A percentile compares a stretch with the other conserved stretches of the same genome.
Evolutionary conservation across 64 coral and sea anemone species (phyloP).

Genomic region (Porites lutea): DNA sequence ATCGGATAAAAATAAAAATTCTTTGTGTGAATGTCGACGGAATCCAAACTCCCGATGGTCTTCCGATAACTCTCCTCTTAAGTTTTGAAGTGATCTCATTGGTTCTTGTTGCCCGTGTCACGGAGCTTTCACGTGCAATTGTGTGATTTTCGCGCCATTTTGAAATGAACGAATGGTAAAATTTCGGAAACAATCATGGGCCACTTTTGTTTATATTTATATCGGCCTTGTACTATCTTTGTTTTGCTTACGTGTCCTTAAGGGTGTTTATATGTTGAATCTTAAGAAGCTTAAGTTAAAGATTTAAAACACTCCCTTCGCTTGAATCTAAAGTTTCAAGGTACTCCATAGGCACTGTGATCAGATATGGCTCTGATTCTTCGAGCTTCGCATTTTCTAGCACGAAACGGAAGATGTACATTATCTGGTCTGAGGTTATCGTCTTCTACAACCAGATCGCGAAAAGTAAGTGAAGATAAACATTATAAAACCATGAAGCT

Average conservation of each 20-base stretch:
- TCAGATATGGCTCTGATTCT: slow-evolving; percentile 27
- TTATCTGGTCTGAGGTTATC: background rate
- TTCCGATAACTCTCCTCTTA: too few relatives aligned
- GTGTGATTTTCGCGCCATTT: slow-evolving; percentile 14
- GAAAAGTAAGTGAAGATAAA: slow-evolving; percentile 23
- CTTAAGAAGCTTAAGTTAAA: background rate
- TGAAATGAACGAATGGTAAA: background rate
- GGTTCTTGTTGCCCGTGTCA: background rate
- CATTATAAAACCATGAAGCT: too few relatives aligned
- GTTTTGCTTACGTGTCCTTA: slow-evolving; percentile 23
- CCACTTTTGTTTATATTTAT: slow-evolving; percentile 1
- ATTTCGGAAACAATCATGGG: background rate
- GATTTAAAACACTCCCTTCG: background rate
- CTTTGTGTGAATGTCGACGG: too few relatives aligned
- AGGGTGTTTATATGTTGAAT: background rate
- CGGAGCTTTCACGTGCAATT: background rate
- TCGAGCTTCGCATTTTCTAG: slow-evolving; percentile 7
- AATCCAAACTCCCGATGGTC: too few relatives aligned
- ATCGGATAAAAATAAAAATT: too few relatives aligned
- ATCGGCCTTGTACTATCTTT: background rate
- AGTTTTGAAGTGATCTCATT: background rate
- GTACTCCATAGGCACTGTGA: background rate
- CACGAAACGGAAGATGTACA: background rate
- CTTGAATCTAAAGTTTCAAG: background rate
- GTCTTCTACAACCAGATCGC: slow-evolving; percentile 17